Conservation (phyloP, 2,888 invertebrate species). For the Lingula anatina region DNA sequence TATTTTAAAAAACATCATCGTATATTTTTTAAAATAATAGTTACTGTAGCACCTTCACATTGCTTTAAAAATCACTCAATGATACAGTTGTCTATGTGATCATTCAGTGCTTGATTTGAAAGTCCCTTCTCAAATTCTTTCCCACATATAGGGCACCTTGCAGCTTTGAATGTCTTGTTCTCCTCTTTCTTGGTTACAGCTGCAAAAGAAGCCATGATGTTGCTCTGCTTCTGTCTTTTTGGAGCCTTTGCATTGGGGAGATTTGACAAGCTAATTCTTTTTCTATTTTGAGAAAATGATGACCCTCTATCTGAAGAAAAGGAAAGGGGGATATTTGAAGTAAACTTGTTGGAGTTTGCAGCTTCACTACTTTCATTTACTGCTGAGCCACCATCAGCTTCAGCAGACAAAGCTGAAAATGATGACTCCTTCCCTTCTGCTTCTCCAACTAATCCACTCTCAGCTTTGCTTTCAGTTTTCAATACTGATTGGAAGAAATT, state of each 20-base stretch:
- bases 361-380: neutral
- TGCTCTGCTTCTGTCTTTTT: conserved; percentile 25
- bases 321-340: too few species aligned
- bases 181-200: conserved; percentile 11
- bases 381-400: neutral
- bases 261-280: too few species aligned
- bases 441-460: neutral
- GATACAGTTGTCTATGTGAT: conserved; percentile 43
- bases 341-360: neutral
- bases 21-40: too few species aligned
- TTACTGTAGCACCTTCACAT: too few species aligned
- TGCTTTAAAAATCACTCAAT: too few species aligned
- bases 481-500: conserved; percentile 35
- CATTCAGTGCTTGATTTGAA: conserved; percentile 36
- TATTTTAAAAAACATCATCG: too few species aligned
- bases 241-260: conserved; percentile 4
- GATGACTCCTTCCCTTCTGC: conserved; percentile 2
- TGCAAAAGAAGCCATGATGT: conserved; percentile 25
- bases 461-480: neutral
- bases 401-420: neutral
- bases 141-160: conserved; percentile 35
- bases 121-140: conserved; percentile 23
- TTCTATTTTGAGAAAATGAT: too few species aligned
- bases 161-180: conserved; percentile 4
- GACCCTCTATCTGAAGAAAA: too few species aligned